These are phyloP conservation scores for Osedax fenrisi DNA, from an alignment of 2,888 invertebrate genomes.

Conservation along the genomic window DNA sequence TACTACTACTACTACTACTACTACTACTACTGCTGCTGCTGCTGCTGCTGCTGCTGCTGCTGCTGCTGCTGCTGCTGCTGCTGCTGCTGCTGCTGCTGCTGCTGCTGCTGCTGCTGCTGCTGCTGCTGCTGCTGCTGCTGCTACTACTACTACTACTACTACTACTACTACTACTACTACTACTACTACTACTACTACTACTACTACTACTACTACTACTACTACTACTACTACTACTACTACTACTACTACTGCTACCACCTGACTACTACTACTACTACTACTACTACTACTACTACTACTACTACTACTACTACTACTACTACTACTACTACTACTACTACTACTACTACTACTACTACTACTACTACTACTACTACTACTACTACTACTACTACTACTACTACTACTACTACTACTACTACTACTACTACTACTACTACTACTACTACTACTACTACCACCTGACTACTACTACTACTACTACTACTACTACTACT, in stretches of 20 bases:
- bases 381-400: slow-evolving; percentile 32
- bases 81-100: too few species aligned
- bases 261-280: too few species aligned
- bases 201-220: slow-evolving; percentile 26
- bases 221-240: slow-evolving; percentile 9
- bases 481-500: slow-evolving; percentile 27
- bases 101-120: too few species aligned
- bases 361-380: slow-evolving; percentile 31
- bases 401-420: slow-evolving; percentile 32
- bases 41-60: not conserved
- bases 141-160: slow-evolving; percentile 30
- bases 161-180: slow-evolving; percentile 28
- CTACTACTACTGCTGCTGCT: slow-evolving; percentile 15
- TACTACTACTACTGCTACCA: too few species aligned
- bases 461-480: too few species aligned
- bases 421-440: slow-evolving; percentile 33
- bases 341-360: slow-evolving; percentile 9
- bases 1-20: slow-evolving; percentile 26
- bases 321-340: not conserved
- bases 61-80: slow-evolving; percentile 16
- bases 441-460: slow-evolving; percentile 34
- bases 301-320: too few species aligned
- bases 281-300: too few species aligned
- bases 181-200: slow-evolving; percentile 24
- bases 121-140: not conserved